Base-by-base conservation (phyloP, 2,797 vertebrate genomes). In the Rhinophrynus dorsalis region DNA sequence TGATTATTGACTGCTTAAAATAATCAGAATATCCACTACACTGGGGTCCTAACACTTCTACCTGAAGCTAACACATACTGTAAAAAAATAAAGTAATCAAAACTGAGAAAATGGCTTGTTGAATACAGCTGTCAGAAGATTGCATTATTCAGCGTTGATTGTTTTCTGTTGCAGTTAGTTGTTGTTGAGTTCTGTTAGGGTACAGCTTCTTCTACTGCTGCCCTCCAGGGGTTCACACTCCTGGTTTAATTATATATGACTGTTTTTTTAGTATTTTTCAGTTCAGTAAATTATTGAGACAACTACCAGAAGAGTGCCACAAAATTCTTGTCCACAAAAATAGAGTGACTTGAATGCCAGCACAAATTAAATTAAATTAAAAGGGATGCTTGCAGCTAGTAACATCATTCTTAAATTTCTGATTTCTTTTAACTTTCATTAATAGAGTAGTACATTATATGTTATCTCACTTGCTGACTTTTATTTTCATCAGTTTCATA, bases 41-140 rank as follows among this genome's bases (percentile, higher is more conserved):
- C 61, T 72, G 60, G 68, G 65, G 78, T 70, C 48, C 79, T 80
- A 61, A 76, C 65, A 75, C 61, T 80, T 21, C 0, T 68, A 79
- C 77, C 80, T 75, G 79, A 76, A 78, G 77, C 79, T 75, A 82
- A 85, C 82, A 71, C 68, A 57, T 66, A 47, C 63, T 75, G 77
- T 74, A 81, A 83, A 78, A 83, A 79, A 77, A 77, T 74, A 70
- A 80, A 76, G 66, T 79, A 75, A 56, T 76, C 69, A 48, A 66
- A 78, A 79, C 73, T 0, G 6, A 26, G 59, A 68, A 77, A 74
- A 18, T 54, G 61, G 74, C 24, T 0, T 54, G 78, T 78, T 73
- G 77, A 75, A 78, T 61, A 74, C 79, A 74, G 78, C 80, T 80
- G 81, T 80, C 80, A 78, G 77, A 72, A 75, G 73, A 78, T 78